phyloP scores from a whole-genome alignment of 2,888 invertebrate species.

The Acanthoscelides obtectus region DNA sequence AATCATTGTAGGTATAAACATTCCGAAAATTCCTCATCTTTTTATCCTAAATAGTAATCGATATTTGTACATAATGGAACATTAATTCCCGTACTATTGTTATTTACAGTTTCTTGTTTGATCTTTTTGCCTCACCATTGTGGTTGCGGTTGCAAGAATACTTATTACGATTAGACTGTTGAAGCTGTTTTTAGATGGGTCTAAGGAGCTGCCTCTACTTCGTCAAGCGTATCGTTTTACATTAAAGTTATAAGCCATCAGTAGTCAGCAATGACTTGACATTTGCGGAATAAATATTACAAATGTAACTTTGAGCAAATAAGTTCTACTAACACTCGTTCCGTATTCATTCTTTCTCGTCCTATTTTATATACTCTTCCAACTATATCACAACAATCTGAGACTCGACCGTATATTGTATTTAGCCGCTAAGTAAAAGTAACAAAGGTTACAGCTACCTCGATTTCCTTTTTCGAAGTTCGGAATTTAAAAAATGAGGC shows the following conservation, averaged over 20 bases:
- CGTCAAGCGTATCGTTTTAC: not conserved
- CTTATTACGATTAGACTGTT: not conserved
- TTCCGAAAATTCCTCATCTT: not conserved
- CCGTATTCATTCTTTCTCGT: no score
- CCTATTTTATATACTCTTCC: no score
- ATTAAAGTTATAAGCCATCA: not conserved
- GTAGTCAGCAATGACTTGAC: not conserved
- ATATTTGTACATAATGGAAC: not conserved
- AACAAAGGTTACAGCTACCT: no score
- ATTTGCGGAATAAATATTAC: not conserved
- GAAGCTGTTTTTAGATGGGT: not conserved
- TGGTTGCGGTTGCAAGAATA: not conserved
- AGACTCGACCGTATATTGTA: no score
- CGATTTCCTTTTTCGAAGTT: no score
- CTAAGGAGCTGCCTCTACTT: not conserved
- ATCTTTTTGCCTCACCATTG: not conserved
- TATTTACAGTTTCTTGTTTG: not conserved
- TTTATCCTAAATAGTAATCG: not conserved
- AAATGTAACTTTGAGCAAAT: not conserved
- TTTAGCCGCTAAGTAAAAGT: no score
- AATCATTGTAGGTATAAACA: not conserved
- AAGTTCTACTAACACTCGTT: no score
- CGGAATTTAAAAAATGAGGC: no score
- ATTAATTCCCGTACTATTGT: not conserved
- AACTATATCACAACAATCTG: no score